Evolutionary conservation across 2,113 vertebrate species (phyloP).

Genomic region (Alces alces): DNA sequence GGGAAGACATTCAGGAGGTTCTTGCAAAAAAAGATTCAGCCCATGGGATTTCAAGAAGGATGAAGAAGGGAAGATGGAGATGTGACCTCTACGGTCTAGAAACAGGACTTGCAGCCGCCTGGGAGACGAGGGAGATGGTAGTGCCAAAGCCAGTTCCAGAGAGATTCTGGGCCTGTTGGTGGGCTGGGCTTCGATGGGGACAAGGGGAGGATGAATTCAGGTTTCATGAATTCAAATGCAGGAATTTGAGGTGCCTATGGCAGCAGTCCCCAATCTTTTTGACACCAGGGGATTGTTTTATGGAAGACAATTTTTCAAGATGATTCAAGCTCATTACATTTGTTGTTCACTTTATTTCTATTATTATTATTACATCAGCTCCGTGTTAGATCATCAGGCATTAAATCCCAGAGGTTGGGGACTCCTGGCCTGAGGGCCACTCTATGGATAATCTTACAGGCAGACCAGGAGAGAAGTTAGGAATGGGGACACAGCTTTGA

Average conservation of each 20-base stretch:
- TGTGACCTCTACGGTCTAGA: neutral
- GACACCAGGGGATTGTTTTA: neutral
- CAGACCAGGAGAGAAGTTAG: neutral
- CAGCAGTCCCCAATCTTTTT: neutral
- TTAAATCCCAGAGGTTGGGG: neutral
- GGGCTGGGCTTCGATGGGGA: neutral
- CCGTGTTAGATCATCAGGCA: neutral
- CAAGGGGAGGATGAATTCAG: neutral
- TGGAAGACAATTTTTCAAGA: neutral
- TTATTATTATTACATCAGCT: neutral
- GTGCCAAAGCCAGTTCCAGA: neutral
- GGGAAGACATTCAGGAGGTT: neutral
- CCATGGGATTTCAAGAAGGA: neutral
- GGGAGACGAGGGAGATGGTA: neutral
- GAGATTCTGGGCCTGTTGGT: neutral
- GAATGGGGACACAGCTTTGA: neutral
- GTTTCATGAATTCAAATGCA: neutral
- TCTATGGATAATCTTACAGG: neutral
- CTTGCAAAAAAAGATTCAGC: neutral
- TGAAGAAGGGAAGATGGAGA: neutral
- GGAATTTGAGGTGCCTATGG: neutral
- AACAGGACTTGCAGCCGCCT: neutral
- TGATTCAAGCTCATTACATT: neutral
- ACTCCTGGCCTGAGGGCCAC: neutral
- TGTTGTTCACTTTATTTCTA: neutral